Base-by-base conservation (phyloP, 2,797 vertebrate species). In the Botia kubotai region DNA sequence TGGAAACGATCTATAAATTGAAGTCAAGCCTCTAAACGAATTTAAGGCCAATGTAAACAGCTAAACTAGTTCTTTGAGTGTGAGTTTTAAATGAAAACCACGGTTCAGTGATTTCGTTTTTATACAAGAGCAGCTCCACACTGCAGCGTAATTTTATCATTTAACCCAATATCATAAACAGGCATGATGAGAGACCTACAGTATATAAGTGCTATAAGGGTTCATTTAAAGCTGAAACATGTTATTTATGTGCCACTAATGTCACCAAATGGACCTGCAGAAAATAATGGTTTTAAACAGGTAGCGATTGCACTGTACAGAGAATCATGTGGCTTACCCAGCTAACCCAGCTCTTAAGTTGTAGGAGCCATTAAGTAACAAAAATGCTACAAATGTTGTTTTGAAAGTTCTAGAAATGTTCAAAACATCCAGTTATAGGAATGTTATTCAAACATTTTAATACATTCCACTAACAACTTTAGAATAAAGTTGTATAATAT, bases 1-100 rank as follows among this genome's bases (percentile, higher is more conserved):
- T 75, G 36, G 70, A 50, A 53, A 72, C 71, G 71, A 78, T 68
- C 68, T 79, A 68, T 43, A 62, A 77, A 77, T 48, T 69, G 39
- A 77, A 77, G 75, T 33, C 43, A 77, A 66, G 43, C 17, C 19
- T 1, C 21, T 69, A 48, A 77, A 77, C 17, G 6, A 39, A 77
- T 77, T 69, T 58, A 67, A 57, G 57, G 11, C 52, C 7, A 58
- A 77, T 69, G 65, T 77, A 69, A 77, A 77, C 46, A 77, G 21
- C 65, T n/a, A n/a, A n/a, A 58, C 53, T 29, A 23, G 65, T 69
- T 29, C 29, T 4, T 39, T 4, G 39, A 66, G n/a, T n/a, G 46
- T 68, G 74, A 63, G 14, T 55, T 76, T 76, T 4, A 67, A 39
- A 67, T 68, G 52, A 55, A 46, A n/a, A 77, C 19, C 63, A 46